A percentile compares a stretch with the other conserved stretches of the same genome.
Evolutionary conservation across 2,888 invertebrate species (phyloP).

Genomic region (Fabriciana adippe): DNA sequence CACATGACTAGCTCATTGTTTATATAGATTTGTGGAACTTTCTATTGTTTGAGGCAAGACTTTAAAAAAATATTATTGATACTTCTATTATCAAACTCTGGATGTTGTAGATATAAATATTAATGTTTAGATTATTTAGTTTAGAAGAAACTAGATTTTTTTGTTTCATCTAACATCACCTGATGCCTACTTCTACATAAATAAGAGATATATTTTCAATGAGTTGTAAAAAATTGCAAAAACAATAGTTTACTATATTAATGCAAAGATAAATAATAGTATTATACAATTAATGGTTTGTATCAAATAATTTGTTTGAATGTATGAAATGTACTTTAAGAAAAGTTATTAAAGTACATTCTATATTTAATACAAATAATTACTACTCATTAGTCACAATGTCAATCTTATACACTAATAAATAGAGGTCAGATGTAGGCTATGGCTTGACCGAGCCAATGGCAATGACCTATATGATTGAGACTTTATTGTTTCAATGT

Average conservation of each 20-base stretch:
- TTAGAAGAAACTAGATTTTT: too few species aligned
- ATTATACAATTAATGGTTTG: too few species aligned
- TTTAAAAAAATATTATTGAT: constrained; percentile 14
- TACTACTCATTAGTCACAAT: constrained; percentile 29
- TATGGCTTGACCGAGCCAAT: constrained; percentile 32
- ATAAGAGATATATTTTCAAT: too few species aligned
- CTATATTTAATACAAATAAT: constrained; percentile 34
- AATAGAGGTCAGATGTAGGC: constrained; percentile 33
- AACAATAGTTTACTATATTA: too few species aligned
- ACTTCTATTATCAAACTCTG: not conserved
- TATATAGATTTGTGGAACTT: constrained; percentile 1
- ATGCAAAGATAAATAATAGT: too few species aligned
- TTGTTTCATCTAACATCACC: too few species aligned
- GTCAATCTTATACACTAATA: constrained; percentile 25
- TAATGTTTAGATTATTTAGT: too few species aligned
- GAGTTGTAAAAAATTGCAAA: too few species aligned
- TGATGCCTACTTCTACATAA: too few species aligned
- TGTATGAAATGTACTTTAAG: constrained; percentile 10
- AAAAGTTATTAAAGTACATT: constrained; percentile 25
- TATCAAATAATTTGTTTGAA: not conserved
- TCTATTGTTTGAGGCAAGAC: not conserved
- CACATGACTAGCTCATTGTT: constrained; percentile 17
- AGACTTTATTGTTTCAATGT: constrained; percentile 48
- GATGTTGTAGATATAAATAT: not conserved
- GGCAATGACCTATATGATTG: constrained; percentile 53